Evolutionary conservation across 2,888 invertebrate species (phyloP), one percentile per base, ranked within the genome.

Genomic region (Lithophane semibrunnea): DNA sequence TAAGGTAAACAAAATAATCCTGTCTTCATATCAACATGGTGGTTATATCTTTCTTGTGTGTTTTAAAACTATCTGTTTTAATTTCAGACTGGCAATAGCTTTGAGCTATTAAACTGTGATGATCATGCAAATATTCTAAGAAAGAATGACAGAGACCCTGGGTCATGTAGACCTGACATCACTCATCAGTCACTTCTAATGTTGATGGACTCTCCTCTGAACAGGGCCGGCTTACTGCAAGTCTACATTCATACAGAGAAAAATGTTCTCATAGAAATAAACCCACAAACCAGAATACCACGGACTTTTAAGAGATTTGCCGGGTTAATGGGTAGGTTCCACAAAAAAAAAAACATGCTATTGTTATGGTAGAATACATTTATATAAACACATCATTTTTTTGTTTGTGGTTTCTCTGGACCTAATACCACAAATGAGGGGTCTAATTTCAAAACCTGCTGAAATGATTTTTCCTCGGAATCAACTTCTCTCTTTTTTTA

Each of bases 171-270:
- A 52, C 99, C 99, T 0, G 99, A 99, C 92, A 99, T 99, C 81
- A 98, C 99, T 0, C 99, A 99, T 94, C 99, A 99, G 94, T 99
- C 99, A 92, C 97, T 99, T 24, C 96, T 99, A 0, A 99, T 99
- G 99, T 97, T 99, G 68, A 98, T 99, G 97, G 99, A 99, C 93
- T 99, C 99, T 81, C 99, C 99, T 0, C 95, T 99, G 63, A 99
- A 99, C 94, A 97, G 99, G 89, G 99, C 99, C 65, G 99, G 99
- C 0, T 96, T 99, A 29, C 96, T 99, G n/a, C 99, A 99, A 97
- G 99, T 99, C 3, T 99, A 99, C 91, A 97, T 99, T 75, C 98
- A 98, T 90, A 99, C 99, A 9, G 98, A 98, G 90, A 98, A 98
- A 91, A 99, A 99, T 97, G 98, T 99, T 60, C 97, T 99, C 0